Conservation (phyloP, 2,888 invertebrate species). For the Troides helena region DNA sequence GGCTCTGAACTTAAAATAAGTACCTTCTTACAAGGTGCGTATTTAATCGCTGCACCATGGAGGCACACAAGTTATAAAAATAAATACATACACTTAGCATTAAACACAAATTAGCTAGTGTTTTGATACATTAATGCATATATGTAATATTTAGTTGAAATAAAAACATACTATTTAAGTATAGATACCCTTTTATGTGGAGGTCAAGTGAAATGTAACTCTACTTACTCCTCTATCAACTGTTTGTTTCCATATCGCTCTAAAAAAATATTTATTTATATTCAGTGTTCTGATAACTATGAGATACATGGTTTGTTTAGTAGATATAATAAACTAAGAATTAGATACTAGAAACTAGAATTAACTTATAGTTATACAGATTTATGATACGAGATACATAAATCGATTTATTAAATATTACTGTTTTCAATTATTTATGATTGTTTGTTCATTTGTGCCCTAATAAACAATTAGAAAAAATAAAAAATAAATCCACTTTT, state of each 20-base stretch:
- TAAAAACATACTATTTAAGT: slow-evolving; percentile 29
- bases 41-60: no score
- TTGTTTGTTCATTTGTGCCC: no score
- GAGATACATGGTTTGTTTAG: background rate
- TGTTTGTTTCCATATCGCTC: slow-evolving; percentile 5
- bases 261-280: slow-evolving; percentile 8
- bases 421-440: no score
- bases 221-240: slow-evolving; percentile 9
- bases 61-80: no score
- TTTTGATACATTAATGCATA: slow-evolving; percentile 2
- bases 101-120: slow-evolving; percentile 18
- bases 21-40: no score
- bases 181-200: slow-evolving; percentile 15
- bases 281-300: slow-evolving; percentile 5
- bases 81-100: slow-evolving; percentile 6
- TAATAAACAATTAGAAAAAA: no score
- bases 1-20: no score
- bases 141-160: slow-evolving; percentile 13
- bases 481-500: no score
- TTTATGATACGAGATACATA: background rate
- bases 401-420: background rate
- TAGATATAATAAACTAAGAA: background rate
- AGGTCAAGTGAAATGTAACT: slow-evolving; percentile 28
- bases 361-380: background rate
- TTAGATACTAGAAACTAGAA: background rate